Base-by-base conservation (phyloP, 2,113 vertebrate genomes). In the Myrmecophaga tridactyla region DNA sequence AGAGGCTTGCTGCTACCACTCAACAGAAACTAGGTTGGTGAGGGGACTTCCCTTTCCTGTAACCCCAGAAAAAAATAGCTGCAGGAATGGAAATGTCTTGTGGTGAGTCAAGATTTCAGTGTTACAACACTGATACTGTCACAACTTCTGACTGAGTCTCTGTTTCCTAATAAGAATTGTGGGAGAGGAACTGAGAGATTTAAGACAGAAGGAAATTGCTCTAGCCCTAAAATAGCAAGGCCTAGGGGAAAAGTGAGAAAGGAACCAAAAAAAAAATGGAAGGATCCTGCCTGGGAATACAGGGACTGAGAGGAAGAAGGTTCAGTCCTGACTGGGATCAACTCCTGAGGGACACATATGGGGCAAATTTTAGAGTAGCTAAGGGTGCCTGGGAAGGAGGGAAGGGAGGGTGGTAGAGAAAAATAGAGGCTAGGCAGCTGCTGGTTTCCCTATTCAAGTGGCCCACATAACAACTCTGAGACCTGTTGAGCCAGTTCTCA, bases 41-140 rank as follows among this genome's bases (percentile, higher is more conserved):
- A 86, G 39, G 58, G 62, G 62, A 77, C 48, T 96, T 29, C 80
- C 34, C 67, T 92, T 41, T 76, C 51, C 81, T 83, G 25, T 78
- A 92, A 90, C 82, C 36, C 73, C 43, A 89, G 94, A 76, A 93
- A n/a, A 48, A 95, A 95, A 83, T 46, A 90, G 90, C 73, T 83
- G 34, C n/a, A 88, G 88, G 94, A 39, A 76, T 81, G 63, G 92
- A 90, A 92, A 86, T 75, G 14, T 67, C 36, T 53, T 51, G 23
- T 2, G 25, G n/a, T 27, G 36, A 41, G 27, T 14, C 51, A 31
- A 87, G 80, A 69, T 72, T 90, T 85, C 58, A 69, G 56, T 63
- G 34, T 67, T 56, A 70, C 53, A 60, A 90, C 27, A 93, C 0
- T 21, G 36, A 81, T 81, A 67, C 25, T 53, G 8, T 56, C 62